These are phyloP conservation scores for Myxocyprinus asiaticus DNA, from an alignment of 2,113 vertebrate species.

Conservation along the genomic window DNA sequence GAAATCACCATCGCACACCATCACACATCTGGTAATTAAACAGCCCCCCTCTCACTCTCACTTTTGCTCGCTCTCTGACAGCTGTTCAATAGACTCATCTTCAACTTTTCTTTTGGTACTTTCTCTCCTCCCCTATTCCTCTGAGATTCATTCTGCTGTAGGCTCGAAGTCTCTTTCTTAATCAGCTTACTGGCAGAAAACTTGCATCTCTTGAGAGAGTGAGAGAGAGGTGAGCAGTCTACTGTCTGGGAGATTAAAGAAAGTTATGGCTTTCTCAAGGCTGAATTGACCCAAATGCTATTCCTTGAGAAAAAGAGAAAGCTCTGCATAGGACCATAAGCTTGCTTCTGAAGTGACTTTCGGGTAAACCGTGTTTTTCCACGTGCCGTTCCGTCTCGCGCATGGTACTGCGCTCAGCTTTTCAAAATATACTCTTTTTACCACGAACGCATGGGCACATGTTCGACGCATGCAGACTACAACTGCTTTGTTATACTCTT, in stretches of 20 bases:
- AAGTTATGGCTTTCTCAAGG: conserved; percentile 24
- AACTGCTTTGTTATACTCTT: too few relatives aligned
- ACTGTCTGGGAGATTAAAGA: conserved; percentile 47
- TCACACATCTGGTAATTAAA: conserved; percentile 40
- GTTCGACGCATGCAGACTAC: too few relatives aligned
- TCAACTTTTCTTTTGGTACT: not conserved
- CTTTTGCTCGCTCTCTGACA: not conserved
- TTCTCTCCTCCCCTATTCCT: not conserved
- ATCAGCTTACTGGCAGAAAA: conserved; percentile 30
- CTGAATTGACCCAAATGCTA: conserved; percentile 27
- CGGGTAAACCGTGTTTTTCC: too few relatives aligned
- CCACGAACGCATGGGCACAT: too few relatives aligned
- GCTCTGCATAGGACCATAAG: not conserved
- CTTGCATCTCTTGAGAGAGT: conserved; percentile 15
- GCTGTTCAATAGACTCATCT: conserved; percentile 17
- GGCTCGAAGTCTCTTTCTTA: conserved; percentile 19
- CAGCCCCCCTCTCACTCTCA: conserved; percentile 13
- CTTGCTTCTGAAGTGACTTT: not conserved
- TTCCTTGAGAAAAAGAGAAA: not conserved
- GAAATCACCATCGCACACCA: conserved; percentile 33
- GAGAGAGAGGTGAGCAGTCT: not conserved
- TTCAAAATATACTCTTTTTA: too few relatives aligned
- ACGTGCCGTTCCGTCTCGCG: too few relatives aligned
- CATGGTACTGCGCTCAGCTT: too few relatives aligned
- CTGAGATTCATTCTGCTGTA: conserved; percentile 8